phyloP scores from a whole-genome alignment of 2,888 invertebrate species.

The Pandemis corylana region DNA sequence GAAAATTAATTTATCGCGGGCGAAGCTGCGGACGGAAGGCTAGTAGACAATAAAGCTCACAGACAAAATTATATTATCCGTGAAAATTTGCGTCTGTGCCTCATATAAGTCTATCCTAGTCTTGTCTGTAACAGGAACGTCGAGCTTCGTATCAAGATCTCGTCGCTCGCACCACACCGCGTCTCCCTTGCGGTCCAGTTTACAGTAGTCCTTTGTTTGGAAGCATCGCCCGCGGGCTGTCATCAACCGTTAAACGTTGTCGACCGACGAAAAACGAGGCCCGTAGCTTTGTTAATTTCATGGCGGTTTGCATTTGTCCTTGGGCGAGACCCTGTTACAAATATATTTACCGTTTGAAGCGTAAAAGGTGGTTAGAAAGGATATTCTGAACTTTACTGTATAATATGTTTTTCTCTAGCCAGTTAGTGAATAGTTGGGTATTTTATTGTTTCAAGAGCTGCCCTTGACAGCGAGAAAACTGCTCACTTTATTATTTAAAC shows the following conservation, averaged over 20 bases:
- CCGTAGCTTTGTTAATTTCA: slow-evolving; percentile 76
- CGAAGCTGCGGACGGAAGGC: no score
- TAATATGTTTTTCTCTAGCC: slow-evolving; percentile 15
- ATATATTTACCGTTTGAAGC: slow-evolving; percentile 58
- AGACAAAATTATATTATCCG: no score
- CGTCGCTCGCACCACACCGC: slow-evolving; percentile 49
- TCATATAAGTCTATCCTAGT: no score
- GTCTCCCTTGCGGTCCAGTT: slow-evolving; percentile 68
- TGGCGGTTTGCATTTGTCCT: slow-evolving; percentile 68
- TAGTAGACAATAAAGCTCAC: no score
- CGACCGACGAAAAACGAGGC: slow-evolving; percentile 57
- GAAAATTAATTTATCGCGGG: no score
- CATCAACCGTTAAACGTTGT: slow-evolving; percentile 73
- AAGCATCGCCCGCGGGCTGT: slow-evolving; percentile 70
- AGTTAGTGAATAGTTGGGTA: slow-evolving; percentile 25
- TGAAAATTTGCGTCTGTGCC: no score
- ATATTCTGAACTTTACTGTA: slow-evolving; percentile 25
- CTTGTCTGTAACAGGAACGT: no score
- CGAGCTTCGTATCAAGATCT: neutral
- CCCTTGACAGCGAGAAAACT: neutral
- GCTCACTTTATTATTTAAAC: neutral
- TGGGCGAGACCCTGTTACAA: slow-evolving; percentile 57
- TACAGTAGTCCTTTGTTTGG: slow-evolving; percentile 72
- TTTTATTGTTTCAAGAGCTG: slow-evolving; percentile 16
- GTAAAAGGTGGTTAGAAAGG: slow-evolving; percentile 47